Percentiles rank a stretch among this genome's conserved stretches.
phyloP scores from a whole-genome alignment of 2,888 invertebrate genomes.

The Melieria picta region DNA sequence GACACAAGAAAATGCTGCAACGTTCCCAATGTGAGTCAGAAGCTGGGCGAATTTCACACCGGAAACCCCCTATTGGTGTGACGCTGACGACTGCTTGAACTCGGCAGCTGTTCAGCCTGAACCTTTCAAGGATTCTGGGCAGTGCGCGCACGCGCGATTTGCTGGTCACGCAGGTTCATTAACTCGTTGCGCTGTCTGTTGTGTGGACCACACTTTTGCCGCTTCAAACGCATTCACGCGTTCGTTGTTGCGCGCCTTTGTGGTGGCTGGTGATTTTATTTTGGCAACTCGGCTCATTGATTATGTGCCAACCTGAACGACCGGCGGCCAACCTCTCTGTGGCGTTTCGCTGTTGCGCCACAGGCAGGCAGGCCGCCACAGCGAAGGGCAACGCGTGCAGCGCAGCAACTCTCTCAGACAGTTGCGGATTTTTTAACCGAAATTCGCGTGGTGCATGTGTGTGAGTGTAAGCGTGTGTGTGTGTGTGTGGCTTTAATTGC shows the following conservation, averaged over 20 bases:
- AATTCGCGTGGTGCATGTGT: background rate
- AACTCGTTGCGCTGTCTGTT: slow-evolving; percentile 11
- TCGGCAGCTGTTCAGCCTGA: background rate
- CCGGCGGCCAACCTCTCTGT: no score
- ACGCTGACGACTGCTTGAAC: background rate
- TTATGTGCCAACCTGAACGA: no score
- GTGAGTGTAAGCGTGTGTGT: background rate
- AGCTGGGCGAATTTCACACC: no score
- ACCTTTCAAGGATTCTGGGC: slow-evolving; percentile 26
- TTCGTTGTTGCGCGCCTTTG: background rate
- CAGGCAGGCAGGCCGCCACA: no score
- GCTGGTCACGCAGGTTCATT: slow-evolving; percentile 29
- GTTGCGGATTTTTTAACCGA: background rate
- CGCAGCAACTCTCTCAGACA: background rate
- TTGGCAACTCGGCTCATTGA: no score
- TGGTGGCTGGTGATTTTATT: background rate
- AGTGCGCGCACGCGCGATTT: slow-evolving; percentile 14
- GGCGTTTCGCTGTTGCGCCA: no score
- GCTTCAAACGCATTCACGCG: background rate
- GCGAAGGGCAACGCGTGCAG: no score
- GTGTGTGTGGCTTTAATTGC: slow-evolving; percentile 37
- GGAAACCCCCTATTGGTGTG: no score
- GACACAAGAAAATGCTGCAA: no score
- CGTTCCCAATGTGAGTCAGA: no score
- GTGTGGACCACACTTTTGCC: background rate